Base-by-base conservation (phyloP, 1,140 invertebrate species). In the Macrosteles quadrilineatus region DNA sequence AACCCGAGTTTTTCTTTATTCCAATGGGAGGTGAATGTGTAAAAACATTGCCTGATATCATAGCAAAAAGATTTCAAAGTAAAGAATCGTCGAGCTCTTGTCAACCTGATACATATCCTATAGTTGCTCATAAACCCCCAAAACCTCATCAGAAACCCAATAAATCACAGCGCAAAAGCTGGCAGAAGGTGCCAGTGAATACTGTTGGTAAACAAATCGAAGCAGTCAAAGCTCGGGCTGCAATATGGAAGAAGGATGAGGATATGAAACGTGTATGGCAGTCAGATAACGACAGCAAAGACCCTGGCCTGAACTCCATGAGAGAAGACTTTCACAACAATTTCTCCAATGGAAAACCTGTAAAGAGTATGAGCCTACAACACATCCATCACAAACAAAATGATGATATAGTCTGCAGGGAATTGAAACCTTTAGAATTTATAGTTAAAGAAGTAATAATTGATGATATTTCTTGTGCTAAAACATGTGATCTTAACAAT, bases 71-170 rank as follows among this genome's bases (percentile, higher is more conserved):
- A 66, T 72, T 65, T 47, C 71, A 69, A 70, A 72, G 30, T 30
- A 63, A 66, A 55, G 73, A 76, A 25, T 65, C 21, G 47, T 67
- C 23, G 71, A 71, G 32, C 17, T 72, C n/a, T 72, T 77, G 11
- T 29, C 64, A 1, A 72, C 64, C 0, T 67, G 71, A 9, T 68
- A 76, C 31, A 78, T 77, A 75, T 79, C 70, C 79, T 47, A 77
- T 83, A 40, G 81, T 83, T 0, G 77, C 82, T 0, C 82, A 84
- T 64, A 84, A 84, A 70, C 83, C 82, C 0, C 83, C 82, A 0
- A 84, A 83, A 69, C 82, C 82, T 0, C 81, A 81, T 2, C 78
- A 80, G 76, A 80, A 82, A 80, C 64, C 68, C 29, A 32, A 78
- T 76, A 27, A 76, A 78, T 70, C 23, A 63, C 74, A 63, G 45